These are phyloP conservation scores for Plutella xylostella DNA, from an alignment of 2,888 invertebrate genomes.

Conservation along the genomic window DNA sequence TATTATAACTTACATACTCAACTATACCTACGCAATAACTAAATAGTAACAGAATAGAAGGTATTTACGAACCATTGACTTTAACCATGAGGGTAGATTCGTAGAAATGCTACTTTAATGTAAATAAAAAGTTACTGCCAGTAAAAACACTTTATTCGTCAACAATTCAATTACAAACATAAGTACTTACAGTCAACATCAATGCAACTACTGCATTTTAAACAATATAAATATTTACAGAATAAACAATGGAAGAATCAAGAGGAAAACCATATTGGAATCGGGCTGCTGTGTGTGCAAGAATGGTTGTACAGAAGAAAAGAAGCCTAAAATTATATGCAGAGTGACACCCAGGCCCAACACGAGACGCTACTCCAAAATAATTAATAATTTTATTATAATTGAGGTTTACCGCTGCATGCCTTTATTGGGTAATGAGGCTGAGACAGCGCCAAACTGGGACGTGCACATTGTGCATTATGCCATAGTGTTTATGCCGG, in stretches of 20 bases:
- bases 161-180: conserved; percentile 39
- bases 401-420: conserved; percentile 49
- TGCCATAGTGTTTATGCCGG: conserved; percentile 31
- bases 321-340: conserved; percentile 20
- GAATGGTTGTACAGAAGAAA: conserved; percentile 22
- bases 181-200: conserved; percentile 47
- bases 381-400: conserved; percentile 30
- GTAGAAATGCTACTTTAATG: no score
- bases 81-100: no score
- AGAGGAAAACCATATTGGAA: conserved; percentile 6
- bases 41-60: no score
- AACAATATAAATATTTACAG: not conserved
- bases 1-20: no score
- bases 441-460: conserved; percentile 40
- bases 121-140: no score
- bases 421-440: conserved; percentile 50
- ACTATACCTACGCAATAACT: no score
- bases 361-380: conserved; percentile 33
- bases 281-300: not conserved
- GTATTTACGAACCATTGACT: no score
- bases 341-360: conserved; percentile 21
- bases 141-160: conserved; percentile 35
- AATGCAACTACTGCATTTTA: not conserved
- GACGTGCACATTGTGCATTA: conserved; percentile 44
- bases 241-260: conserved; percentile 9